Base-by-base conservation (phyloP, 2,797 vertebrate species). In the Schizothorax lantsangensis region DNA sequence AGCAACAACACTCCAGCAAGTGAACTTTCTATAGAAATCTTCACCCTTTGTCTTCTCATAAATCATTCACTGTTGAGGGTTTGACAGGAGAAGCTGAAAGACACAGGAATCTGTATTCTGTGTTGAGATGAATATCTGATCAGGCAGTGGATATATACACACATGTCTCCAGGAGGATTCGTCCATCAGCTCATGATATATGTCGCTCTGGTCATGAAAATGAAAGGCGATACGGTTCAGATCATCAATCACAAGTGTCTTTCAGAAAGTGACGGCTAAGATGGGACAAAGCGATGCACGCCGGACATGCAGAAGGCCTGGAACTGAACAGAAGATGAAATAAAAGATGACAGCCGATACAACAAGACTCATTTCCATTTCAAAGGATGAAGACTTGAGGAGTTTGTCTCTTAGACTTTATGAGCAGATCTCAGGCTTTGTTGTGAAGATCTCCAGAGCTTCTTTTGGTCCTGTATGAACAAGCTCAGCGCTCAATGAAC, bases 331-430 rank as follows among this genome's bases (percentile, higher is more conserved):
- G 17, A 59, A 23, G 54, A 72, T 40, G 23, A 73, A 45, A 57
- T 52, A 72, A 38, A 6, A 38, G 66, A 79, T 15, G 64, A n/a
- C 64, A 12, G 47, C 36, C 10, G 26, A 69, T 5, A 71, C 81
- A 83, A 72, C 64, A n/a, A 12, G 15, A 7, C n/a, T 43, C 1
- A 69, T 83, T 83, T 87, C 33, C 47, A 49, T 83, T 87, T 87
- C 71, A 82, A 82, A 83, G 62, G 26, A 59, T 0, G 19, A 33
- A 68, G 43, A 11, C 17, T 57, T 8, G 2, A 40, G 47, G 26
- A 62, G 26, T 83, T 33, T 17, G 11, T 62, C 57, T 5, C 26
- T 45, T 9, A 7, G 17, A 26, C 9, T 52, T 36, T 11, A 54
- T 59, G 3, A n/a, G 36, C 21, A 80, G n/a, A 45, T 43, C 23